phyloP scores from a whole-genome alignment of 2,113 vertebrate genomes.

The Bubo scandiacus region DNA sequence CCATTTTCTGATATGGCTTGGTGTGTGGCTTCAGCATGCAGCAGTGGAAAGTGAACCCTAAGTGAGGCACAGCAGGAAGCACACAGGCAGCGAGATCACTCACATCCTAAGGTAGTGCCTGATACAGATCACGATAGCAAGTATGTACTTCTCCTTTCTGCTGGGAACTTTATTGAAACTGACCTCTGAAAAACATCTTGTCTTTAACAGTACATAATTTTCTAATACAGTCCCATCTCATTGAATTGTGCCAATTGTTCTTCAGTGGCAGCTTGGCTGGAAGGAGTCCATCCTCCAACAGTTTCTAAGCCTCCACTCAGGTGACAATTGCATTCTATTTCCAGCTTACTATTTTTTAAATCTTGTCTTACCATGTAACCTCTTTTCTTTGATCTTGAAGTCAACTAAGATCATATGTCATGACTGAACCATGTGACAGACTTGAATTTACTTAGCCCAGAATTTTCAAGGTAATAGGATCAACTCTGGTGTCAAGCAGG shows the following conservation, averaged over 20 bases:
- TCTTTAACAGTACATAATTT: neutral
- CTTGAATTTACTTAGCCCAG: neutral
- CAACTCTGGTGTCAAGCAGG: neutral
- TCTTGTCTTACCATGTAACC: neutral
- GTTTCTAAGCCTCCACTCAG: neutral
- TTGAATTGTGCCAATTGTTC: neutral
- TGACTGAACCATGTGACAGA: neutral
- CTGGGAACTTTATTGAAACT: neutral
- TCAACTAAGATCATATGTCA: neutral
- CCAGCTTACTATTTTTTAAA: neutral
- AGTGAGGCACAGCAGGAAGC: accelerated
- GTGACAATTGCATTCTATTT: neutral
- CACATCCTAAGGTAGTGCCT: neutral
- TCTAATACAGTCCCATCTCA: neutral
- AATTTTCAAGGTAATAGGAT: neutral
- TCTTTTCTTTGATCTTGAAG: neutral
- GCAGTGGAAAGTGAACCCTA: accelerated
- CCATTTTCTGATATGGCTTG: neutral
- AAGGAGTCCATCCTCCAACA: neutral
- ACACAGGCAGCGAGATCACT: neutral
- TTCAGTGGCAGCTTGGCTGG: neutral
- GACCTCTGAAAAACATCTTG: neutral
- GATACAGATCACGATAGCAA: neutral
- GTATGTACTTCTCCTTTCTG: neutral
- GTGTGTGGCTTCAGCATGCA: neutral